Conservation (phyloP, 2,888 invertebrate species). For the Heterodera filipjevi region DNA sequence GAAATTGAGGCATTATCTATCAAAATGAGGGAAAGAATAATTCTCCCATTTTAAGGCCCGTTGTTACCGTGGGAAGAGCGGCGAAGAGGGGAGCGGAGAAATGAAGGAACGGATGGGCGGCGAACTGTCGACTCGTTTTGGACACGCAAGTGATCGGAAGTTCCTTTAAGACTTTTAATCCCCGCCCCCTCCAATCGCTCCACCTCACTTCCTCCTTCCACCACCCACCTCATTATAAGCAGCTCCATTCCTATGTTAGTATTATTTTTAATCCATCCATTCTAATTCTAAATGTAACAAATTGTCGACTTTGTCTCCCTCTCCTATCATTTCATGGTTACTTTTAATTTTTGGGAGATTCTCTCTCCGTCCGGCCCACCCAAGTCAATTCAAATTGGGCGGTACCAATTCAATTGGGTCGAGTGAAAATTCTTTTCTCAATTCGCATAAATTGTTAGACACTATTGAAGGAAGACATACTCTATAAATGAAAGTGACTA, state of each 20-base stretch:
- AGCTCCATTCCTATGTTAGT: no score
- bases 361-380: no score
- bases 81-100: not conserved
- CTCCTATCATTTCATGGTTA: no score
- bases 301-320: not conserved
- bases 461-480: no score
- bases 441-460: no score
- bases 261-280: not conserved
- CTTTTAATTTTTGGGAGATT: no score
- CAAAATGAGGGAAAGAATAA: not conserved
- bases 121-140: slow-evolving; percentile 24
- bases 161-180: slow-evolving; percentile 3
- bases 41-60: not conserved
- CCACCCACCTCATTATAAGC: not conserved
- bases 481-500: no score
- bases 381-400: no score
- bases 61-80: slow-evolving; percentile 1
- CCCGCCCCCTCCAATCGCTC: not conserved
- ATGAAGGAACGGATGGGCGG: slow-evolving; percentile 23
- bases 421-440: no score
- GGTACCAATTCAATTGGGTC: no score
- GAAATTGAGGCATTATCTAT: slow-evolving; percentile 48
- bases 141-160: slow-evolving; percentile 15
- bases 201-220: not conserved
- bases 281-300: not conserved